Evolutionary conservation across 2,113 vertebrate genomes (phyloP).

Genomic region (Plecotus auritus): DNA sequence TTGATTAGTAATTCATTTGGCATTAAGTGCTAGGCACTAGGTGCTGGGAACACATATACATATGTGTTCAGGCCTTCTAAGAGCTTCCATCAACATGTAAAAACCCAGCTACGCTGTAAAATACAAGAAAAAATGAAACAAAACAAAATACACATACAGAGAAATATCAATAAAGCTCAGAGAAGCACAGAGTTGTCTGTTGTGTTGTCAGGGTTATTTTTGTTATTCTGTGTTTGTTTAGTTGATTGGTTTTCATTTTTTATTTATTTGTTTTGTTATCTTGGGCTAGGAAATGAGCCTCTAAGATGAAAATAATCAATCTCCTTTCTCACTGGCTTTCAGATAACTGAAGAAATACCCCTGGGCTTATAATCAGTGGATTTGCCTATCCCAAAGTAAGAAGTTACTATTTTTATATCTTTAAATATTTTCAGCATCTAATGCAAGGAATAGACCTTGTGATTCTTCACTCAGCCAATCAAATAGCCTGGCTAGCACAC

Average conservation of each 20-base stretch:
- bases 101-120: neutral
- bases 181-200: neutral
- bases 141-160: neutral
- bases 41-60: neutral
- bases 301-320: neutral
- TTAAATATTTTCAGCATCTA: neutral
- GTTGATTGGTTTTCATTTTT: neutral
- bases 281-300: neutral
- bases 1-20: neutral
- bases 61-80: neutral
- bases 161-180: neutral
- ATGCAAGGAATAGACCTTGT: neutral
- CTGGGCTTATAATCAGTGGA: neutral
- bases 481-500: neutral
- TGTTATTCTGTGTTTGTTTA: neutral
- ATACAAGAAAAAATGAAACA: neutral
- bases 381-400: neutral
- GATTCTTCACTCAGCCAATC: neutral
- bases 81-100: neutral
- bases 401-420: neutral
- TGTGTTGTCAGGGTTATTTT: neutral
- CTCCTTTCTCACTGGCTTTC: neutral
- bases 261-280: neutral
- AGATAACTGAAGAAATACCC: neutral
- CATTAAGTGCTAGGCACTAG: rapidly evolving